Conservation (phyloP, 2,113 vertebrate species). For the Dryoscopus gambensis region DNA sequence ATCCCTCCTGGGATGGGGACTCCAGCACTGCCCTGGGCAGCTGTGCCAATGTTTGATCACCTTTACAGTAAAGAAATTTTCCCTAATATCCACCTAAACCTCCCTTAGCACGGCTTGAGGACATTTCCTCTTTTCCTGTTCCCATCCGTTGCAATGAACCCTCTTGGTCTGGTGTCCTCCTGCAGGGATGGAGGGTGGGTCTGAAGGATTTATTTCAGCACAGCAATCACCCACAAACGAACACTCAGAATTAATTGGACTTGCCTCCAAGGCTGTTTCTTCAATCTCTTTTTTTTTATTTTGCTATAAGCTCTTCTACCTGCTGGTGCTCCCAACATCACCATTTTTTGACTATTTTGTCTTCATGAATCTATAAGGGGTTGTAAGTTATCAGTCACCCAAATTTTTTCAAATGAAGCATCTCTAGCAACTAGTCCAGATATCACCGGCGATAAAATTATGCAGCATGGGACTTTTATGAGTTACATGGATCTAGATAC, state of each 20-base stretch:
- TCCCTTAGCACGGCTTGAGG: neutral
- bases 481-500: neutral
- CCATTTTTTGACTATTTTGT: neutral
- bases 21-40: neutral
- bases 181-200: neutral
- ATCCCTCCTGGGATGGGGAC: neutral
- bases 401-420: neutral
- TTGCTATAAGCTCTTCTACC: neutral
- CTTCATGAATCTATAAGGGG: neutral
- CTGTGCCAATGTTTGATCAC: neutral
- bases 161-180: neutral
- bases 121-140: neutral
- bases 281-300: neutral
- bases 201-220: neutral
- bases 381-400: neutral
- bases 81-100: neutral
- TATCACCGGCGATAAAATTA: neutral
- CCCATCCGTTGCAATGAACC: neutral
- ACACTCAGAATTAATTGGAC: neutral
- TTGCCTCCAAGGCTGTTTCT: neutral
- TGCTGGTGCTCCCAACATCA: neutral
- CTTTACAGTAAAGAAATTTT: neutral
- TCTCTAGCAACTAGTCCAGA: neutral
- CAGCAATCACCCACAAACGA: accelerated
- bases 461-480: neutral